Conservation (phyloP, 2,113 vertebrate genomes). For the Mustela nigripes region DNA sequence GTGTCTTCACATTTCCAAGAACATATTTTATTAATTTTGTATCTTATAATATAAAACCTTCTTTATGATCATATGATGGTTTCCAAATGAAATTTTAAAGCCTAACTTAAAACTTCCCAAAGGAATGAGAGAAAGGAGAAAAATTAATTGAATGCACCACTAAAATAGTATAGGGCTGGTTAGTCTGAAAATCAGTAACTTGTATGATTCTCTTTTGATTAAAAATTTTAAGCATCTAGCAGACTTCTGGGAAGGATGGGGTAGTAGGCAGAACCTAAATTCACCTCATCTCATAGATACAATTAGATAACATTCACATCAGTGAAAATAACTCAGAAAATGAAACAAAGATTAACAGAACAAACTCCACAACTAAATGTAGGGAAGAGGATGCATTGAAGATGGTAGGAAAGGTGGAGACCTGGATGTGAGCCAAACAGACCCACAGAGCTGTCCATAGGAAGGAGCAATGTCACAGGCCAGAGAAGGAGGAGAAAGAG, state of each 20-base stretch:
- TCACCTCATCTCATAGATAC: background rate
- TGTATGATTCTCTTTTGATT: background rate
- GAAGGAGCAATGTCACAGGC: background rate
- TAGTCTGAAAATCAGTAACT: background rate
- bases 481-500: background rate
- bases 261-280: background rate
- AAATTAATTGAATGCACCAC: background rate
- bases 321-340: background rate
- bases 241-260: background rate
- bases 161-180: background rate
- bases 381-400: background rate
- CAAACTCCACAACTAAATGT: background rate
- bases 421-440: background rate
- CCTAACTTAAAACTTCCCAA: background rate
- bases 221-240: background rate
- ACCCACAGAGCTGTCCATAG: background rate
- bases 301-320: background rate
- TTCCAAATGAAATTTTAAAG: conserved; percentile 35
- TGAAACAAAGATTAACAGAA: background rate
- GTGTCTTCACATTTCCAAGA: background rate
- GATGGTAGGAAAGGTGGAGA: background rate
- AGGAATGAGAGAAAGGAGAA: background rate
- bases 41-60: background rate
- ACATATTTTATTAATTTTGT: background rate
- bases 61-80: background rate